Conservation (phyloP, 2,113 vertebrate genomes). For the Vombatus ursinus region DNA sequence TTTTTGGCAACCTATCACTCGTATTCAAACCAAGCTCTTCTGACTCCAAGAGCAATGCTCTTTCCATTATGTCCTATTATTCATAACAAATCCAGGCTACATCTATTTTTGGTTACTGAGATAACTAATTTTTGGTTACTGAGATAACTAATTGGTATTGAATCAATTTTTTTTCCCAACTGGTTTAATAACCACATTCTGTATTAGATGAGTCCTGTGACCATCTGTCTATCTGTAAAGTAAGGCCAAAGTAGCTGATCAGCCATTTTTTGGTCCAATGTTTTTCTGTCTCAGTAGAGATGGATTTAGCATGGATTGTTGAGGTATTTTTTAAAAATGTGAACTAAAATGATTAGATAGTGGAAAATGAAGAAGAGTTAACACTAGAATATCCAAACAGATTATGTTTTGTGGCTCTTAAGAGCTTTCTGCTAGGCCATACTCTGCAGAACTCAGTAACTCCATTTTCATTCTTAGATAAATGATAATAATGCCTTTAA, state of each 20-base stretch:
- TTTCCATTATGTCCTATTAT: not conserved
- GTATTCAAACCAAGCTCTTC: not conserved
- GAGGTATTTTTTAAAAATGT: not conserved
- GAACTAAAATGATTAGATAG: not conserved
- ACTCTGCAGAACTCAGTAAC: not conserved
- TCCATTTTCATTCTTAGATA: not conserved
- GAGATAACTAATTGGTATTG: not conserved
- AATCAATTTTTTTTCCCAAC: not conserved
- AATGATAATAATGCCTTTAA: not conserved
- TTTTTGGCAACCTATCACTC: not conserved
- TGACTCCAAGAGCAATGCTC: not conserved
- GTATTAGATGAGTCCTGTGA: not conserved
- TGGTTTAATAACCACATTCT: not conserved
- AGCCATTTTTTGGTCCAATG: not conserved
- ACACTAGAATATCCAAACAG: not conserved
- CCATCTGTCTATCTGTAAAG: not conserved
- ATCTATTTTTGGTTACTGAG: not conserved
- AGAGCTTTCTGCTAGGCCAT: not conserved
- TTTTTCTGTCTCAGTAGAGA: not conserved
- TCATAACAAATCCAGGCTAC: not conserved
- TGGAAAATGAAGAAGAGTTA: not conserved
- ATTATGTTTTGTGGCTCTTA: not conserved
- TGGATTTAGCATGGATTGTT: not conserved
- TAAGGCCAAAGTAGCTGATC: not conserved
- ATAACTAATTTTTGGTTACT: not conserved